Base-by-base conservation (phyloP, 1,140 invertebrate genomes). In the Caenorhabditis inopinata region DNA sequence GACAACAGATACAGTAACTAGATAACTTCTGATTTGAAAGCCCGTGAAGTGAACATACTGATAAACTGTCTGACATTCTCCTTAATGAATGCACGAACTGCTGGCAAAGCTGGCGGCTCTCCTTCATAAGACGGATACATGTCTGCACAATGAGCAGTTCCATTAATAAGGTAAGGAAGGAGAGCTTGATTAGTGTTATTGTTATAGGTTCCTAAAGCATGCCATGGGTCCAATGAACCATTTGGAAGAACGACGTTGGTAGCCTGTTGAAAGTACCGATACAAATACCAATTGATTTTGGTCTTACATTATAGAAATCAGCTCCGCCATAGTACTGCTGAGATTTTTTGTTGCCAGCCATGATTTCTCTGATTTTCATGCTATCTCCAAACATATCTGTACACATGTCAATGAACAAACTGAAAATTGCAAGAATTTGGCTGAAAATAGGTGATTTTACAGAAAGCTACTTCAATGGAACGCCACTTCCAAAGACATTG, bases 151-250 rank as follows among this genome's bases (percentile, higher is more conserved):
- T 53, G 21, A 0, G 45, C 32, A n/a, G 35, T 58, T 53, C 82
- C 82, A 29, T 77, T 74, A 29, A 82, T 82, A 16, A 83, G 35
- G 23, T 74, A 38, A 4, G 80, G 62, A 21, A 47, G 18, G 18
- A 68, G 76, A 47, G 42, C 21, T 25, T 75, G 49, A 1, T 12
- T 42, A 1, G 16, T 42, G 27, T 45, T 42, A 23, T 32, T 76
- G 6, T 47, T 79, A 42, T 78, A 82, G 47, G 68, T 74, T 21
- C 83, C 83, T 4, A 83, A 58, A 16, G 78, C 46, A 35, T 83
- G 75, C 85, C 85, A 87, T 18, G 85, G 85, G 73, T 87, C 85
- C 21, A 86, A 74, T 9, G 32, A 48, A 0, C 86, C 86, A 62
- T 87, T 87, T n/a, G 86, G 83, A 16, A 87, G 47, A 21, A 87